Percentiles rank a stretch among this genome's conserved stretches.
Conservation (phyloP, 2,888 invertebrate species). For the Criorhina ranunculi region DNA sequence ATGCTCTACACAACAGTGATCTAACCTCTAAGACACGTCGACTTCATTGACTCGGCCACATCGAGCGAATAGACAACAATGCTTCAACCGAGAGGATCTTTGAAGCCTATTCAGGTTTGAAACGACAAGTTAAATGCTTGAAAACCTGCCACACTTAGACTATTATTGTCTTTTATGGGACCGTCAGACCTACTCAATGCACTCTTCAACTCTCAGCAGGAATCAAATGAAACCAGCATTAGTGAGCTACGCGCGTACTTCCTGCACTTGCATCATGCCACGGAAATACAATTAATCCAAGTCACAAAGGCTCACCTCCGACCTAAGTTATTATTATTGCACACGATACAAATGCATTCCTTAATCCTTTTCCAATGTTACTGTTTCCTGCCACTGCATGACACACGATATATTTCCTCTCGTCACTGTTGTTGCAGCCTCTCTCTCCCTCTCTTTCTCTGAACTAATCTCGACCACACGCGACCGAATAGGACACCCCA, state of each 20-base stretch:
- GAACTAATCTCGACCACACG: conserved; percentile 75
- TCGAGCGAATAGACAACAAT: no score
- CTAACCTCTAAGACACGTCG: no score
- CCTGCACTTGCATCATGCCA: not conserved
- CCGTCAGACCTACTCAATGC: no score
- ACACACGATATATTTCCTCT: conserved; percentile 60
- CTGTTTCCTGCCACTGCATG: conserved; percentile 26
- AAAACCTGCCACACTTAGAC: no score
- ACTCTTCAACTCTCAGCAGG: no score
- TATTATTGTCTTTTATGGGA: no score
- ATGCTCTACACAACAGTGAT: no score
- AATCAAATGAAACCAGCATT: no score
- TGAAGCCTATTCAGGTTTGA: no score
- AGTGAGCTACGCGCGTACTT: not conserved
- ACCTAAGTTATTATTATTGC: conserved; percentile 45
- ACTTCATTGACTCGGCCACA: no score
- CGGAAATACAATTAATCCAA: conserved; percentile 26
- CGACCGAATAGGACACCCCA: conserved; percentile 45
- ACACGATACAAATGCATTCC: conserved; percentile 49
- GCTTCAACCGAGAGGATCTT: no score
- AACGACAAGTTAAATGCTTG: no score
- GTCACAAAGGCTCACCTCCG: conserved; percentile 48
- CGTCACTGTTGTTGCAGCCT: conserved; percentile 42
- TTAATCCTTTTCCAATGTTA: conserved; percentile 30
- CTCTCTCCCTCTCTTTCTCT: conserved; percentile 13